These are phyloP conservation scores for Porites lutea DNA, from an alignment of 64 coral and sea anemone species.

Conservation along the genomic window DNA sequence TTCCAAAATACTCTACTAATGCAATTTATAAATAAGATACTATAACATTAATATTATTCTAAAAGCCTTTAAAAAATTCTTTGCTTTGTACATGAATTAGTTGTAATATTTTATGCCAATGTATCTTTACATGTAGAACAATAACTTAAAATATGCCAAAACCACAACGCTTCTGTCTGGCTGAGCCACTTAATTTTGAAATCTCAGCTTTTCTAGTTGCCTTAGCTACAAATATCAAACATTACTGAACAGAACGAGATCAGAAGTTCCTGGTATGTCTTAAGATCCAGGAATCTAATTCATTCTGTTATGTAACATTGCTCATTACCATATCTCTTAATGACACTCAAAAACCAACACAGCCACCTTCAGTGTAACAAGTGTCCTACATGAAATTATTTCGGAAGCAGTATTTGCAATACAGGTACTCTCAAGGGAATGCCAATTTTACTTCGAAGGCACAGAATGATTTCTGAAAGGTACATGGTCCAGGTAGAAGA, in stretches of 20 bases:
- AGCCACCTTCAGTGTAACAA: too few relatives aligned
- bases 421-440: too few relatives aligned
- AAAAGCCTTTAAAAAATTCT: slow-evolving; percentile 28
- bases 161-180: background rate
- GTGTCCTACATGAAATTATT: too few relatives aligned
- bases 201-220: background rate
- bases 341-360: too few relatives aligned
- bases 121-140: slow-evolving; percentile 38
- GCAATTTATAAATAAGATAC: slow-evolving; percentile 50
- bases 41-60: slow-evolving; percentile 12
- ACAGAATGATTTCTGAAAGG: too few relatives aligned
- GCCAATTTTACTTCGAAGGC: too few relatives aligned
- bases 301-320: background rate
- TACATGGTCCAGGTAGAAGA: too few relatives aligned
- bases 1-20: slow-evolving; percentile 56
- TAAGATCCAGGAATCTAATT: background rate
- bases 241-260: background rate
- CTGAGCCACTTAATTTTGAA: background rate
- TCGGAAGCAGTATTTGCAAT: too few relatives aligned
- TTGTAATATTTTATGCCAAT: slow-evolving; percentile 55
- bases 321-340: background rate
- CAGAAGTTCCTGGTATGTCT: background rate
- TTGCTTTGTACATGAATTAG: slow-evolving; percentile 47
- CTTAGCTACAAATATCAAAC: background rate
- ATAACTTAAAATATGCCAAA: slow-evolving; percentile 37